Percentiles rank a stretch among this genome's conserved stretches.
Evolutionary conservation across 2,888 invertebrate species (phyloP).

Genomic region (Carcina quercana): DNA sequence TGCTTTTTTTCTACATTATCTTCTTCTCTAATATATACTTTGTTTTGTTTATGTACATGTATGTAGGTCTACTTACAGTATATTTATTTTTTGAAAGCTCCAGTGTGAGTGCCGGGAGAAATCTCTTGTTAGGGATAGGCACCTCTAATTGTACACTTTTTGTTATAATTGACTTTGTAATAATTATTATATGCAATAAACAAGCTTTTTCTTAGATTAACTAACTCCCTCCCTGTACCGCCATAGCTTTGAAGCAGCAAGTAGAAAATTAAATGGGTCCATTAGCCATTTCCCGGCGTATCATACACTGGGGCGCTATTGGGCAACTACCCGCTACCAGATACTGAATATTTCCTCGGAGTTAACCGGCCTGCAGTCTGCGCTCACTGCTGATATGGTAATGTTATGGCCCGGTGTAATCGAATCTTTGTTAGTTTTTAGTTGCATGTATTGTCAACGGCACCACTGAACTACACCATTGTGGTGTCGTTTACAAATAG

Average conservation of each 20-base stretch:
- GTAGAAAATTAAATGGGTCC: conserved; percentile 57
- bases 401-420: too few relatives aligned
- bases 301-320: conserved; percentile 13
- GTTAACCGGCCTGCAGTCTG: too few relatives aligned
- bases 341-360: conserved; percentile 2
- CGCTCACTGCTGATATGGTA: too few relatives aligned
- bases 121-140: too few relatives aligned
- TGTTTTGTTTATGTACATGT: not conserved
- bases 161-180: not conserved
- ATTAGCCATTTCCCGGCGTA: conserved; percentile 39
- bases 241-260: conserved; percentile 35
- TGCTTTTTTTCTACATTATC: too few relatives aligned
- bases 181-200: not conserved
- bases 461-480: too few relatives aligned
- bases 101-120: too few relatives aligned
- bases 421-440: too few relatives aligned
- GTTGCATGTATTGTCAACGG: too few relatives aligned
- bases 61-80: not conserved
- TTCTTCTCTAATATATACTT: too few relatives aligned
- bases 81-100: too few relatives aligned
- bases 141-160: not conserved
- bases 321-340: conserved; percentile 1
- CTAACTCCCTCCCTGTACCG: conserved; percentile 17
- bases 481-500: too few relatives aligned
- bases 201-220: not conserved